Percentiles rank a stretch among this genome's conserved stretches.
Evolutionary conservation across 2,797 vertebrate species (phyloP).

Genomic region (Oreochromis grahami): DNA sequence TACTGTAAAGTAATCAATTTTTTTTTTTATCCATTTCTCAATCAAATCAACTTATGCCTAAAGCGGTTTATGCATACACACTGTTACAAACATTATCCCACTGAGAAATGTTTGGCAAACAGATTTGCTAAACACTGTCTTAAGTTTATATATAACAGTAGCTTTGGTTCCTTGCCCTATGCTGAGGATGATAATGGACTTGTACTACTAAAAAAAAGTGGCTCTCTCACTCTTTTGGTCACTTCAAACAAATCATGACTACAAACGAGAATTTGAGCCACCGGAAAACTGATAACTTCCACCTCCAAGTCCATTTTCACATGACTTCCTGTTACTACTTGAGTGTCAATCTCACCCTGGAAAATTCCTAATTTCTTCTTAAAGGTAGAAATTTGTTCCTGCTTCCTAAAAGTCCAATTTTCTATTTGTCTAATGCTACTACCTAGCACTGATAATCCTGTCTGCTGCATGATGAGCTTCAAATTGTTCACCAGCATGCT

Average conservation of each 20-base stretch:
- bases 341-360: background rate
- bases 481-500: background rate
- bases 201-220: background rate
- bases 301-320: background rate
- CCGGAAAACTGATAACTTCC: fast-evolving
- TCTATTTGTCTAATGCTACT: background rate
- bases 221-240: background rate
- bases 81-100: background rate
- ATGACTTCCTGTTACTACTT: background rate
- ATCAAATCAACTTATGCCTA: background rate
- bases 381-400: background rate
- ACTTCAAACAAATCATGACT: background rate
- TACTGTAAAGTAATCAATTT: background rate
- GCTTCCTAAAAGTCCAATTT: background rate
- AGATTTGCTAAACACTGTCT: background rate
- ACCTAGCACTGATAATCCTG: background rate
- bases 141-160: background rate
- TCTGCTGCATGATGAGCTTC: background rate
- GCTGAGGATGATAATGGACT: background rate
- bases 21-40: background rate
- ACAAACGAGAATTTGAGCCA: background rate
- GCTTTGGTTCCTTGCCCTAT: background rate
- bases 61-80: background rate
- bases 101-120: background rate
- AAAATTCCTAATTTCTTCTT: background rate